phyloP scores from a whole-genome alignment of 2,113 vertebrate species.

The Turnix velox region DNA sequence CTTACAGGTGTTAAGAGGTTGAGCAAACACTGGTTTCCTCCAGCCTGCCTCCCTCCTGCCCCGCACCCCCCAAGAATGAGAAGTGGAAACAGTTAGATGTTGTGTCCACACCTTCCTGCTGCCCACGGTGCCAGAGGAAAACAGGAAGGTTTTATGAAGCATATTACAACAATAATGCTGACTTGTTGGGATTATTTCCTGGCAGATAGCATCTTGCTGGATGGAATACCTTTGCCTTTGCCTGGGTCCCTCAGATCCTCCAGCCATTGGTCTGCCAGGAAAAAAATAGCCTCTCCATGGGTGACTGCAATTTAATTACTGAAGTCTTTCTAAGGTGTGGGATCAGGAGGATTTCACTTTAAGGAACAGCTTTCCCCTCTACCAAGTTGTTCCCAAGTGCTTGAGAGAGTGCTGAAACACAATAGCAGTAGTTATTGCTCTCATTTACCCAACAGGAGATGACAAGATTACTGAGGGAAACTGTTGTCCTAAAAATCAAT shows the following conservation, averaged over 20 bases:
- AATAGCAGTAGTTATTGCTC: not conserved
- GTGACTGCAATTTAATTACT: not conserved
- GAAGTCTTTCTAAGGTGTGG: not conserved
- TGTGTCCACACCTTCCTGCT: not conserved
- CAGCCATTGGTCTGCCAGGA: slow-evolving; percentile 13
- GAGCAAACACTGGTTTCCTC: not conserved
- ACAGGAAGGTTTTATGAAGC: not conserved
- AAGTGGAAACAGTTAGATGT: not conserved
- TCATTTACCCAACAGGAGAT: not conserved
- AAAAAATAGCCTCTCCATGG: not conserved
- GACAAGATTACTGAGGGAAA: not conserved
- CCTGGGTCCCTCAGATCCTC: not conserved
- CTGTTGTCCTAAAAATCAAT: not conserved
- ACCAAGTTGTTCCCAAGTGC: not conserved
- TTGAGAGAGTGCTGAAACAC: not conserved
- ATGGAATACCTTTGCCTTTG: slow-evolving; percentile 20
- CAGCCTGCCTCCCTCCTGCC: not conserved
- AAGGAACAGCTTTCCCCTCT: slow-evolving; percentile 11
- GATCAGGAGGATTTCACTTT: not conserved
- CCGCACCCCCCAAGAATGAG: not conserved
- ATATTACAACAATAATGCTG: not conserved
- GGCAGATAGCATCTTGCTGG: slow-evolving; percentile 28
- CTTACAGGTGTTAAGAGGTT: not conserved
- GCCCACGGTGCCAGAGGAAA: not conserved
- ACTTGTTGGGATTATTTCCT: slow-evolving; percentile 21